These are phyloP conservation scores for Drosophila murphyi DNA, from an alignment of 1,140 invertebrate species.

Conservation along the genomic window DNA sequence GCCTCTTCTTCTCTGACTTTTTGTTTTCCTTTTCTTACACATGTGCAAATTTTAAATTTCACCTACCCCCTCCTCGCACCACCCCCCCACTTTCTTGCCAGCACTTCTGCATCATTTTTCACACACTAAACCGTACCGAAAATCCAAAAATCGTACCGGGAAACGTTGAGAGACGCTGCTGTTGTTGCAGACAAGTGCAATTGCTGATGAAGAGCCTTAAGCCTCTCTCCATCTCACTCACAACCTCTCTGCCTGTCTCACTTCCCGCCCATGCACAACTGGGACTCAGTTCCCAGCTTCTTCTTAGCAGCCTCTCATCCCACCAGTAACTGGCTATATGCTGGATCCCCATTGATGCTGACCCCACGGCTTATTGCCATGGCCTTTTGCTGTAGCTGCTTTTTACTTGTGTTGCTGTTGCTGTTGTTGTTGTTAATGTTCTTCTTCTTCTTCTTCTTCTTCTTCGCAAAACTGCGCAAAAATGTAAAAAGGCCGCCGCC, in stretches of 20 bases:
- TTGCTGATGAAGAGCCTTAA: conserved; percentile 24
- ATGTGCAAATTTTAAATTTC: conserved; percentile 67
- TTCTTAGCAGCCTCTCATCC: conserved; percentile 10
- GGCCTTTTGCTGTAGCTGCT: conserved; percentile 31
- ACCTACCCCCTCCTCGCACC: conserved; percentile 4
- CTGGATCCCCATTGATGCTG: conserved; percentile 37
- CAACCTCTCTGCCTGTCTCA: not conserved
- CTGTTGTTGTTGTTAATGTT: not conserved
- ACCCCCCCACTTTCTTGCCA: not conserved
- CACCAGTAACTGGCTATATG: conserved; percentile 2
- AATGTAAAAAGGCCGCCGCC: conserved; percentile 49
- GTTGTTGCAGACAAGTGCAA: conserved; percentile 41
- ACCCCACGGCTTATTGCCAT: conserved; percentile 43
- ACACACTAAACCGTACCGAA: conserved; percentile 19
- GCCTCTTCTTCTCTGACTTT: conserved; percentile 1
- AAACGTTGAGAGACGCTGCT: not conserved
- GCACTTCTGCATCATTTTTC: conserved; percentile 20
- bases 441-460: conserved; percentile 10
- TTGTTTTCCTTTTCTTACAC: conserved; percentile 30
- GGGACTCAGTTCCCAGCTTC: conserved; percentile 8
- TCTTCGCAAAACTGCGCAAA: conserved; percentile 40
- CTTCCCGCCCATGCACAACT: not conserved
- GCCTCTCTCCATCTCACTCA: conserved; percentile 8
- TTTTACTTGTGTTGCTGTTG: conserved; percentile 8
- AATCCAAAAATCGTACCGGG: conserved; percentile 1